Base-by-base conservation (phyloP, 2,888 invertebrate genomes). In the Nemotelus nigrinus region DNA sequence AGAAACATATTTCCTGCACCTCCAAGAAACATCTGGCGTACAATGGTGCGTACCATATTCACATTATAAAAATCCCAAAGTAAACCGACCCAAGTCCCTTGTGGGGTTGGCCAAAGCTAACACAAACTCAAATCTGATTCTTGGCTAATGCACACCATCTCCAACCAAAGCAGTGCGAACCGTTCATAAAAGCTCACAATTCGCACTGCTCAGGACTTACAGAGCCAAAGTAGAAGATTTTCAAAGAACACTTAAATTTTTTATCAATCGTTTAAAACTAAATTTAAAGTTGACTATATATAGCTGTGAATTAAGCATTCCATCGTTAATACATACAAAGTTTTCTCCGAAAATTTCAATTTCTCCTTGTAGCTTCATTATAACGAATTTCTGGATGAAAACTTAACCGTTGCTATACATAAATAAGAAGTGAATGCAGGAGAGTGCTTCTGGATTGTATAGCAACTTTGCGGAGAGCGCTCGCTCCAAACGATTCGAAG, bases 341-440 rank as follows among this genome's bases (percentile, higher is more conserved):
- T 25, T 25, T 25, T 25, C 25, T 25, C 25, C 25, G 25, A 25
- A 25, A 25, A 25, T 48, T 74, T 74, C 74, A 74, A 74, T 74
- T 74, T 74, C 47, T 48, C 74, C 48, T 63, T 48, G 60, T 74
- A 45, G 60, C 48, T 74, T 74, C 63, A 74, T 72, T 72, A 72
- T 45, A 60, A 48, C 60, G 63, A 74, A 63, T 74, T 74, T 74
- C 74, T 63, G n/a, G 53, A 74, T 74, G 74, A 74, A 74, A 74
- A 74, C 63, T 74, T 74, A 41, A 60, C 8, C 74, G 60, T 10
- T 10, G 70, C 8, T 43, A 39, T 63, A 63, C 58, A 60, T 25
- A 72, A 57, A 39, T 7, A 10, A n/a, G 72, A n/a, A 39, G 65
- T 10, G 41, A 3, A 43, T 70, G 63, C 5, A 63, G 2, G 43